These are phyloP conservation scores for Cebidichthys violaceus DNA, from an alignment of 2,113 vertebrate genomes.

Conservation along the genomic window DNA sequence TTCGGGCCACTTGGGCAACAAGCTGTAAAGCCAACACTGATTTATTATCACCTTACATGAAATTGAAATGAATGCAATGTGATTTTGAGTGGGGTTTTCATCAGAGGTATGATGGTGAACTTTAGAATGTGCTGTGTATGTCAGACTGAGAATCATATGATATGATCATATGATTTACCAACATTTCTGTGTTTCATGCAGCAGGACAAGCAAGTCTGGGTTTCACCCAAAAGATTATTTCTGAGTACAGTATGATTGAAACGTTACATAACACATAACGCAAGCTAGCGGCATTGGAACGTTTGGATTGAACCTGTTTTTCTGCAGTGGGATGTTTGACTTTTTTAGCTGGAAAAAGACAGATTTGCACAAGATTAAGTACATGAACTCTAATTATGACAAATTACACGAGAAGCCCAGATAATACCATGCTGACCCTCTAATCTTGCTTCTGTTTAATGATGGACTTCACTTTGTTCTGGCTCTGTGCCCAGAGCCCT, in stretches of 20 bases:
- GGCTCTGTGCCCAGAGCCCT: neutral
- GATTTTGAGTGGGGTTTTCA: neutral
- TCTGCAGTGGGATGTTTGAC: neutral
- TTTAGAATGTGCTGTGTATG: neutral
- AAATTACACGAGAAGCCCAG: neutral
- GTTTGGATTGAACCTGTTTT: neutral
- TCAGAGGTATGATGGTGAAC: neutral
- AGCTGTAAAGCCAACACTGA: neutral
- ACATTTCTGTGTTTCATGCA: neutral
- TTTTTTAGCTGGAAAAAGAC: neutral
- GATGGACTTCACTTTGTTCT: neutral
- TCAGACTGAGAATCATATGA: neutral
- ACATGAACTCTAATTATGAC: neutral
- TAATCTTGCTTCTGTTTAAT: neutral
- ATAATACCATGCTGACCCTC: neutral
- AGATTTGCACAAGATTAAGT: neutral
- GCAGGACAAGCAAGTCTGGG: neutral
- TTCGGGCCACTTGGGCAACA: neutral
- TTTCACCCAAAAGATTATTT: neutral
- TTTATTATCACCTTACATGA: neutral
- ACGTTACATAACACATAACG: neutral
- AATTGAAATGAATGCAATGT: neutral
- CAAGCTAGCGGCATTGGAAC: neutral
- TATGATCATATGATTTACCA: neutral
- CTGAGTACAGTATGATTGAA: neutral